These are phyloP conservation scores for Hesperophylax magnus DNA, from an alignment of 1,140 invertebrate genomes.

Conservation along the genomic window DNA sequence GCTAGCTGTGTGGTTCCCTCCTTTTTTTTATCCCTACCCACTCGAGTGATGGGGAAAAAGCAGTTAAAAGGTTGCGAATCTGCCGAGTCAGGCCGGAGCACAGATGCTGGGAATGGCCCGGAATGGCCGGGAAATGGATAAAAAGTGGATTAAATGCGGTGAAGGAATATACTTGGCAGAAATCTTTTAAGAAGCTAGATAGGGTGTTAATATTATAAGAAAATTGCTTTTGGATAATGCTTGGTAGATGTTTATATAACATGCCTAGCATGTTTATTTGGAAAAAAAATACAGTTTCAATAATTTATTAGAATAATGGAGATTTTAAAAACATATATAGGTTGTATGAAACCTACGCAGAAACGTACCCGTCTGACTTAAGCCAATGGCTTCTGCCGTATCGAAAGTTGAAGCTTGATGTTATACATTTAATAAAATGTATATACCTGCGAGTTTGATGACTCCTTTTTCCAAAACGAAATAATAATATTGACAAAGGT, in stretches of 20 bases:
- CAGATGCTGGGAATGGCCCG: not conserved
- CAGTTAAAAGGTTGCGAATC: conserved; percentile 6
- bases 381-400: too few species aligned
- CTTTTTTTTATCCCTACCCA: conserved; percentile 9
- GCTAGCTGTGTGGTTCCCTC: not conserved
- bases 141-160: conserved; percentile 19
- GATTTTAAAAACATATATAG: too few species aligned
- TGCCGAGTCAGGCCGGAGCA: conserved; percentile 1
- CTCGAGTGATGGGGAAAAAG: not conserved
- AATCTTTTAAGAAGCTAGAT: not conserved
- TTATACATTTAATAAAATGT: too few species aligned
- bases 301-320: too few species aligned
- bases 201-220: not conserved
- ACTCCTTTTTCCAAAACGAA: too few species aligned
- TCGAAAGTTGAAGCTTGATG: too few species aligned
- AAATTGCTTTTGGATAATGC: conserved; percentile 9
- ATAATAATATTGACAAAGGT: too few species aligned
- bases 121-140: conserved; percentile 14
- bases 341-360: too few species aligned
- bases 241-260: not conserved
- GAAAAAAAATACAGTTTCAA: too few species aligned
- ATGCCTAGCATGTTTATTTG: too few species aligned
- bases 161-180: not conserved
- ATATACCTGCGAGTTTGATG: too few species aligned
- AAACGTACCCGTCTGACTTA: too few species aligned